Evolutionary conservation across 2,113 vertebrate species (phyloP), one percentile per base, ranked within the genome.

Genomic region (Caranx ignobilis): DNA sequence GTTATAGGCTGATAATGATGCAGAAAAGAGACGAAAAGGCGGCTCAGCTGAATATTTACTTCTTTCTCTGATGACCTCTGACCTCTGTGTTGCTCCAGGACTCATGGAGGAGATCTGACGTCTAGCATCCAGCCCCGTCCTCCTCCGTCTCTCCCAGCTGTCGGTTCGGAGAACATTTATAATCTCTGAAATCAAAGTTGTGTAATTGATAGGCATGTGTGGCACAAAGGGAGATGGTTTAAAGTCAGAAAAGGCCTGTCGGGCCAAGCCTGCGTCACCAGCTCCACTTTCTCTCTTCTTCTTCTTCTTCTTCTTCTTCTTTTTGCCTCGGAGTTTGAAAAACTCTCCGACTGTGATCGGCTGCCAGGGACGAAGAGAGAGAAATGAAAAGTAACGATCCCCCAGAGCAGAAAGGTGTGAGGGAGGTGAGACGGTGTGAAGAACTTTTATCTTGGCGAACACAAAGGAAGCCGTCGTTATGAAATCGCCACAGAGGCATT

Each of bases 111-210:
- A 41, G 66, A 83, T 67, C 52, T 7, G 26, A 26, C 48, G 55
- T 55, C 68, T 11, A 4, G 26, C 26, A 34, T 1, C 13, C 54
- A 45, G 12, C 45, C 61, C 26, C 55, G 12, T 7, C 47, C 15
- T 56, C 26, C n/a, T 2, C 26, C 21, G 0, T 45, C 13, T 45
- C 26, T 75, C 54, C 66, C 81, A 68, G 75, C 70, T 55, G 64
- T 62, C 19, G 1, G 73, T 83, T 83, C 77, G 84, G 79, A 62
- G 69, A 84, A 83, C 69, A 79, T 65, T 78, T 85, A 71, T 84
- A 72, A 89, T 88, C 87, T 87, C 66, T 78, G 73, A 69, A 84
- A 82, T 84, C 82, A 85, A 71, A 86, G 65, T 81, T 75, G 66
- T 71, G 71, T 82, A 79, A 87, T 78, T 88, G 86, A 87, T 87